These are phyloP conservation scores for Zeus faber DNA, from an alignment of 2,113 vertebrate genomes.

Conservation along the genomic window DNA sequence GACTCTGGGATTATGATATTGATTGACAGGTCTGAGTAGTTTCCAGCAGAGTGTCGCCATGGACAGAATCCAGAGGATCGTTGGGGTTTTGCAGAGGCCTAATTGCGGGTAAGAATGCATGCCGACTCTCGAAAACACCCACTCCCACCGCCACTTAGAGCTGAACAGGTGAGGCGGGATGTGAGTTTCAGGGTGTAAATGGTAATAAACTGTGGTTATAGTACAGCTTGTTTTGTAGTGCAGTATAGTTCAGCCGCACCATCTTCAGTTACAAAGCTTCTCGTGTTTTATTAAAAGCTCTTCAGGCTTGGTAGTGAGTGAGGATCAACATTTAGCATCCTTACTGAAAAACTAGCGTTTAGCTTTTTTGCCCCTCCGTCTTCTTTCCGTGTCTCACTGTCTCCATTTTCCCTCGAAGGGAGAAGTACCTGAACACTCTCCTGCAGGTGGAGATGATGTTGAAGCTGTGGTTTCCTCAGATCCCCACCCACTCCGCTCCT, in stretches of 20 bases:
- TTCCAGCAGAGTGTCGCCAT: constrained; percentile 95
- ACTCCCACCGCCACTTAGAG: background rate
- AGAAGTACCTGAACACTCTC: constrained; percentile 85
- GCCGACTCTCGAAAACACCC: background rate
- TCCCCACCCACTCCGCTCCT: constrained; percentile 49
- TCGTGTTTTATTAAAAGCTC: constrained; percentile 42
- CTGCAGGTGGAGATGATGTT: constrained; percentile 91
- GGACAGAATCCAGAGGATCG: constrained; percentile 91
- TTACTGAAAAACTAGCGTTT: background rate
- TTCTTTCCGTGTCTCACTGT: background rate
- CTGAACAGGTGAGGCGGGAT: background rate
- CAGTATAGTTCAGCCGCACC: background rate
- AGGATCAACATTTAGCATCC: background rate
- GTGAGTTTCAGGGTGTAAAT: background rate
- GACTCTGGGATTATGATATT: constrained; percentile 48
- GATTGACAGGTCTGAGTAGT: constrained; percentile 83
- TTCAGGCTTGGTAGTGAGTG: constrained; percentile 19
- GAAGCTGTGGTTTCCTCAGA: constrained; percentile 88
- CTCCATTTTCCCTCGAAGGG: constrained; percentile 58
- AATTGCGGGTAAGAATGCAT: constrained; percentile 81
- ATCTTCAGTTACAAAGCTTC: constrained; percentile 24
- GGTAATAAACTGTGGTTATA: constrained; percentile 7
- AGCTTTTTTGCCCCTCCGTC: background rate
- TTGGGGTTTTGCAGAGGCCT: constrained; percentile 89
- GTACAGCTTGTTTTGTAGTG: too few relatives aligned